Evolutionary conservation across 1,140 invertebrate genomes (phyloP), one percentile per base, ranked within the genome.

Genomic region (Pogonus chalceus): DNA sequence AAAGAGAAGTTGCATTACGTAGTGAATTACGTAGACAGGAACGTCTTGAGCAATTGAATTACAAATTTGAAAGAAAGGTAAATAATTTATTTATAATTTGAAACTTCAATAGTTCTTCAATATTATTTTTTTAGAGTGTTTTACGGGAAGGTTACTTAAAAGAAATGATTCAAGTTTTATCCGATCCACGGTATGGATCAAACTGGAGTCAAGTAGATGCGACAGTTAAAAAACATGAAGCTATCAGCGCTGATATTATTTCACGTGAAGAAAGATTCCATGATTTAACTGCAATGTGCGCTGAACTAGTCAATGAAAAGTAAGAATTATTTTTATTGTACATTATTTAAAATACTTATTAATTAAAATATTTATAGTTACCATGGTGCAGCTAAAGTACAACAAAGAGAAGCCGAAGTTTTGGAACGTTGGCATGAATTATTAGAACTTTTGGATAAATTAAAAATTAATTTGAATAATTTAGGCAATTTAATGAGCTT

Each of bases 171-270:
- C 90, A 92, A 71, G 93, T 98, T 10, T 69, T 98, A 18, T 89
- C 87, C 0, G 94, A 98, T 75, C 89, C 93, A 7, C 78, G 92
- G 54, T 93, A 94, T 68, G 90, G 90, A 21, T 88, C 83, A 62
- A 93, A 92, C 75, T 72, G 96, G 54, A 79, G 84, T 0, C 93
- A 98, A 69, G 92, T 98, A 0, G 96, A 98, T 67, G 95, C 95
- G 9, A 96, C 93, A 0, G 82, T 98, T 3, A 98, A 98, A 74
- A 98, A 99, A 69, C 93, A 98, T 68, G 94, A 98, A 73, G 96
- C 96, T 20, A 96, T 99, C 49, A 92, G 89, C 60, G 95, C 95
- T 0, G 96, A 99, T 67, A 98, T 99, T 56, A 71, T 96, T 24
- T 90, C 95, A 2, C 80, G 94, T 67, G 88, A 93, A 67, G 94